Percentiles rank a stretch among this genome's conserved stretches.
phyloP scores from a whole-genome alignment of 1,140 invertebrate species.

The Penaeus indicus region DNA sequence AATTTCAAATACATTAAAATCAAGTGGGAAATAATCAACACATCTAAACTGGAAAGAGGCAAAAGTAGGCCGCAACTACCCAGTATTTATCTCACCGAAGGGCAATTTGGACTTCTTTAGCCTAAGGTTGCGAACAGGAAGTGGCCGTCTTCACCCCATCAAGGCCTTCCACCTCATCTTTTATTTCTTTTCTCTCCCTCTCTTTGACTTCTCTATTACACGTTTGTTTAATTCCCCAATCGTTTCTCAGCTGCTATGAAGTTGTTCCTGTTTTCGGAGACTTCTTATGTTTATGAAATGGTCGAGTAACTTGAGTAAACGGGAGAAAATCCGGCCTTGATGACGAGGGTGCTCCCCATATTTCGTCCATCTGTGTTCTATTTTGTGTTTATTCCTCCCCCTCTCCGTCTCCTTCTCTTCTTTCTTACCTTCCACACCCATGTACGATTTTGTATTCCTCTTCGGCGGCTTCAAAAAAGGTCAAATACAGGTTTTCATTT shows the following conservation, averaged over 20 bases:
- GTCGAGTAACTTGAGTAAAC: not conserved
- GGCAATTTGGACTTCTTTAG: too few species aligned
- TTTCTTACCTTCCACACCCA: not conserved
- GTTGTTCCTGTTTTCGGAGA: too few species aligned
- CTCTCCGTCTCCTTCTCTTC: not conserved
- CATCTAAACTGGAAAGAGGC: too few species aligned
- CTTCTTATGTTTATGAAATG: too few species aligned
- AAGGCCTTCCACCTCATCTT: not conserved
- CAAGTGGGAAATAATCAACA: too few species aligned
- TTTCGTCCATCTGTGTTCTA: not conserved
- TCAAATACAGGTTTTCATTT: not conserved
- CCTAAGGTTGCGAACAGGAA: constrained; percentile 6
- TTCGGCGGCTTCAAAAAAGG: not conserved
- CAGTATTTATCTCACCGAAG: too few species aligned
- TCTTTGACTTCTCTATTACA: too few species aligned
- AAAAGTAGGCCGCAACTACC: too few species aligned
- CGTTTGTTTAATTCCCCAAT: too few species aligned
- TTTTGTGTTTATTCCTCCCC: not conserved
- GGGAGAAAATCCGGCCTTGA: constrained; percentile 29
- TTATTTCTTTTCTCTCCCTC: not conserved
- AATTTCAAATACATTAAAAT: too few species aligned
- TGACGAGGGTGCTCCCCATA: constrained; percentile 8
- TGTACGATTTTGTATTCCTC: not conserved
- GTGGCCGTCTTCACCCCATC: not conserved
- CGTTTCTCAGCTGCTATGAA: too few species aligned